Evolutionary conservation across 2,888 invertebrate species (phyloP).

Genomic region (Agrenia bidenticulata): DNA sequence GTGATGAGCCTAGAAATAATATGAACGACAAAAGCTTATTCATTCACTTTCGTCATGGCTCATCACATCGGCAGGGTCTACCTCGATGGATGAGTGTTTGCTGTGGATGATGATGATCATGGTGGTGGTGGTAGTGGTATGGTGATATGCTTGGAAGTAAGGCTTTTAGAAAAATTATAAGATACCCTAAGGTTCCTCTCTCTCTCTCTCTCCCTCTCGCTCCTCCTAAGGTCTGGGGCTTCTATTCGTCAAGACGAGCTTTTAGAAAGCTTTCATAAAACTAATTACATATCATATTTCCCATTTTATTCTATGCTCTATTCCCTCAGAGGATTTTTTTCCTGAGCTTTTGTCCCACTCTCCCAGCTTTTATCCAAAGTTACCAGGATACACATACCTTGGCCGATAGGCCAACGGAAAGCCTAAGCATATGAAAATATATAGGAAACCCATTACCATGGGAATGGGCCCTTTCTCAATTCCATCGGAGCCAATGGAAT

Average conservation of each 20-base stretch:
- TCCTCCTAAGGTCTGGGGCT: not conserved
- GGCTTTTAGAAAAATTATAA: constrained; percentile 9
- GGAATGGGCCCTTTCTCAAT: too few species aligned
- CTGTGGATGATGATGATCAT: not conserved
- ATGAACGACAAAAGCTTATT: not conserved
- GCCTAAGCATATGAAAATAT: too few species aligned
- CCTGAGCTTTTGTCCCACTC: too few species aligned
- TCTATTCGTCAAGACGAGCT: not conserved
- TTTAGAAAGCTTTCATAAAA: constrained; percentile 10
- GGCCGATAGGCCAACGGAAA: too few species aligned
- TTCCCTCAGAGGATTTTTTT: constrained; percentile 5
- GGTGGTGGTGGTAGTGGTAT: too few species aligned
- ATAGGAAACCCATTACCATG: too few species aligned
- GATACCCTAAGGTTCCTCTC: not conserved
- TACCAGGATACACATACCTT: too few species aligned
- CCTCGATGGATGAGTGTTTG: not conserved
- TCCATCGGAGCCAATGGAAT: too few species aligned
- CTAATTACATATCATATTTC: constrained; percentile 13
- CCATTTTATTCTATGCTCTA: not conserved
- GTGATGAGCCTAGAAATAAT: too few species aligned
- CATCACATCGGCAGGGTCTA: not conserved
- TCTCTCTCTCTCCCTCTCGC: not conserved
- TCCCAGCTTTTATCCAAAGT: too few species aligned
- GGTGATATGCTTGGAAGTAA: not conserved
- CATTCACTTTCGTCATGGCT: constrained; percentile 7